Conservation (phyloP, 2,888 invertebrate species). For the Tetragnatha montana region DNA sequence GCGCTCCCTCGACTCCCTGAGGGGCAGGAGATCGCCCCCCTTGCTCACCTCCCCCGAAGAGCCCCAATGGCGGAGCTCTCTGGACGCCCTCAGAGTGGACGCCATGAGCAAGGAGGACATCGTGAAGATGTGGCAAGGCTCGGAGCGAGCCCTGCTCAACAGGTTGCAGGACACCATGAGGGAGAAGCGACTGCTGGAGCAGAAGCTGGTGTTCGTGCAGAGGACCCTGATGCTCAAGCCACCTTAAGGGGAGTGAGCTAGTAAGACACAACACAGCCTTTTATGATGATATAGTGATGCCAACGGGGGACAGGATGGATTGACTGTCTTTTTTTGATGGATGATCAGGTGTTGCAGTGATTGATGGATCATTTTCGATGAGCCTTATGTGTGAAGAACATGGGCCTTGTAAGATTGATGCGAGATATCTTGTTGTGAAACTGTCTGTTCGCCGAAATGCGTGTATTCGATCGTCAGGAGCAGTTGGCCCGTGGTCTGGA, state of each 20-base stretch:
- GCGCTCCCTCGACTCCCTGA: conserved; percentile 40
- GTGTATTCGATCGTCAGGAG: too few species aligned
- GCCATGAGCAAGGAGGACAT: conserved; percentile 85
- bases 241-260: conserved; percentile 43
- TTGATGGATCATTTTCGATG: too few species aligned
- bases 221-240: conserved; percentile 72
- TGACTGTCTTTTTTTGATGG: too few species aligned
- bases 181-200: conserved; percentile 78
- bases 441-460: too few species aligned
- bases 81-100: conserved; percentile 75
- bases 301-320: neutral
- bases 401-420: too few species aligned
- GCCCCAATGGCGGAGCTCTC: conserved; percentile 19
- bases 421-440: too few species aligned
- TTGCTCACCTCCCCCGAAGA: conserved; percentile 13
- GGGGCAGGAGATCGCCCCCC: conserved; percentile 26
- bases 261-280: neutral
- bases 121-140: conserved; percentile 85
- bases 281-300: neutral
- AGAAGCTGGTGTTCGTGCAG: conserved; percentile 73
- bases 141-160: conserved; percentile 85
- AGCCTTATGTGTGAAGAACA: too few species aligned
- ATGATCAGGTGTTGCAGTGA: too few species aligned
- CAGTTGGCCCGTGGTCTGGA: too few species aligned
- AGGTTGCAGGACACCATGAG: conserved; percentile 83